Conservation (phyloP, 2,888 invertebrate species). For the Escarpia spicata region DNA sequence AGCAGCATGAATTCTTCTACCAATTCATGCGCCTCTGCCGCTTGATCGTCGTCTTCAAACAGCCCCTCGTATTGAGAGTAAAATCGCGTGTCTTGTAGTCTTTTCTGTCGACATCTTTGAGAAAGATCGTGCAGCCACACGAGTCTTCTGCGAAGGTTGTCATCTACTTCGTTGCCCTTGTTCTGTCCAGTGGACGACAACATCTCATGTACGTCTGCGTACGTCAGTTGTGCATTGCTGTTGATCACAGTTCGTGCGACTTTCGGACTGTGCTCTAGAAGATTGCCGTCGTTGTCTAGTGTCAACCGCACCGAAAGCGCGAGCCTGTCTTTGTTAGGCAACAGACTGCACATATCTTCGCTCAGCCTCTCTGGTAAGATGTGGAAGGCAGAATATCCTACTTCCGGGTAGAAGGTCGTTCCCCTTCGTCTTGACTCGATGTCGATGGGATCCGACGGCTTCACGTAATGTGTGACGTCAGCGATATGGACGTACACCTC, state of each 20-base stretch:
- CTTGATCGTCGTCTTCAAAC: slow-evolving; percentile 9
- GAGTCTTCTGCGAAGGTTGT: not conserved
- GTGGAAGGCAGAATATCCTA: slow-evolving; percentile 75
- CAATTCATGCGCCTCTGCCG: slow-evolving; percentile 46
- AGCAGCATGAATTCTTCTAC: slow-evolving; percentile 57
- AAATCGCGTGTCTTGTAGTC: slow-evolving; percentile 55
- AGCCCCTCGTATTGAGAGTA: slow-evolving; percentile 43
- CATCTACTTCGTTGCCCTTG: not conserved
- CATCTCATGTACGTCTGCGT: slow-evolving; percentile 49
- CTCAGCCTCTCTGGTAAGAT: slow-evolving; percentile 93
- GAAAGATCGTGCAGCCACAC: slow-evolving; percentile 44
- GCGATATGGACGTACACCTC: slow-evolving; percentile 88
- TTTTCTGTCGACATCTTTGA: slow-evolving; percentile 48
- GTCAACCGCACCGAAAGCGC: slow-evolving; percentile 92
- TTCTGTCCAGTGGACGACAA: not conserved
- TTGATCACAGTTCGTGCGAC: slow-evolving; percentile 45
- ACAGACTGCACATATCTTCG: slow-evolving; percentile 68
- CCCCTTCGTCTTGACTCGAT: slow-evolving; percentile 80
- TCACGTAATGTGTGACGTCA: slow-evolving; percentile 86
- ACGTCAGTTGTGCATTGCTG: slow-evolving; percentile 48
- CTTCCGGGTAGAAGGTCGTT: slow-evolving; percentile 67
- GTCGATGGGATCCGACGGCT: slow-evolving; percentile 74
- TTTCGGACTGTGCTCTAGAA: slow-evolving; percentile 35
- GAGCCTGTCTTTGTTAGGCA: slow-evolving; percentile 68
- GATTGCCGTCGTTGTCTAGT: slow-evolving; percentile 76